Evolutionary conservation across 2,888 invertebrate species (phyloP), one percentile per base, ranked within the genome.

Genomic region (Netelia virgata): DNA sequence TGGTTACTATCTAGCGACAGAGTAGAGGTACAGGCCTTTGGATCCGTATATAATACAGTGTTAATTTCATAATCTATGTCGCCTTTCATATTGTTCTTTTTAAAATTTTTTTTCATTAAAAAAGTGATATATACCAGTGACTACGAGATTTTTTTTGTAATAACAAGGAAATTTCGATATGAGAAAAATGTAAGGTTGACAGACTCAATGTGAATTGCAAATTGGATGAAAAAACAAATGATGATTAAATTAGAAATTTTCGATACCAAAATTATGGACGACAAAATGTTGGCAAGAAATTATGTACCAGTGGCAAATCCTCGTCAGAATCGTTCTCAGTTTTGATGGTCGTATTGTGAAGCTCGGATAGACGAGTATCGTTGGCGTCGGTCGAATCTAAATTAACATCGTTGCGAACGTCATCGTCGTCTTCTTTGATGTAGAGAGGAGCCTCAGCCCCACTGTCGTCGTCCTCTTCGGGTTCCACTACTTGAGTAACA

Each of bases 271-370:
- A 77, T 55, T 61, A 41, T 23, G 63, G 36, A 36, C 8, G 36
- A 6, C 89, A 81, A 70, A 36, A 57, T 94, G 94, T n/a, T 90
- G 83, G n/a, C 91, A 91, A 82, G 90, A 91, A 36, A 94, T 92
- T 75, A 90, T 89, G 93, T 95, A 97, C 97, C 95, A 97, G 93
- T 88, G 97, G 97, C 69, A 95, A 91, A 93, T 97, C 97, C 91
- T 97, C 97, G 87, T 97, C 97, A 86, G 96, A 96, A 1, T 96
- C 96, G 16, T 95, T 94, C 69, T 93, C 94, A 68, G 93, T 91
- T 88, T 93, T 93, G 3, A 94, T 5, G 36, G 93, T 93, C 1
- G 93, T 93, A 80, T 93, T 93, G 84, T 93, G 93, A 69, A 93
- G 90, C 83, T 93, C 92, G 36, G 93, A 93, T 36, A 92, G 87